These are phyloP conservation scores for Grallaria varia DNA, from an alignment of 2,113 vertebrate genomes.

Conservation along the genomic window DNA sequence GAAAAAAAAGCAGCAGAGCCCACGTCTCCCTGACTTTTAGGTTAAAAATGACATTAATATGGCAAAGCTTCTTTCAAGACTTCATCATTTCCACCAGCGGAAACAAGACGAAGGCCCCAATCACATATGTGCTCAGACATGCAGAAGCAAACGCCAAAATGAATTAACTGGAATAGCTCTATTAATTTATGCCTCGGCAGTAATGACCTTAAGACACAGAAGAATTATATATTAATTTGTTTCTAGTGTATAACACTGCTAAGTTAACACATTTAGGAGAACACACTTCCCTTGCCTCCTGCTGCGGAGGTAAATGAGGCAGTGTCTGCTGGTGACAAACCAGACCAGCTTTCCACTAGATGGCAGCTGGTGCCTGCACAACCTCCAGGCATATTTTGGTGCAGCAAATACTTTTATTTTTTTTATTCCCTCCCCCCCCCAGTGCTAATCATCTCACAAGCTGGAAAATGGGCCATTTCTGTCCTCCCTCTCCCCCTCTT, in stretches of 20 bases:
- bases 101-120: slow-evolving; percentile 7
- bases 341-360: slow-evolving; percentile 64
- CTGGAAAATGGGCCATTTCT: slow-evolving; percentile 65
- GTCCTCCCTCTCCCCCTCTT: slow-evolving; percentile 34
- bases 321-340: neutral
- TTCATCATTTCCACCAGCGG: neutral
- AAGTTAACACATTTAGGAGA: slow-evolving; percentile 71
- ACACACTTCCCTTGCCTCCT: slow-evolving; percentile 53
- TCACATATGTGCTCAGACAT: slow-evolving; percentile 66
- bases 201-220: slow-evolving; percentile 77
- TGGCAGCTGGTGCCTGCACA: slow-evolving; percentile 75
- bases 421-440: no score
- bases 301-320: slow-evolving; percentile 70
- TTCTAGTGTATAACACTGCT: slow-evolving; percentile 62
- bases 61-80: slow-evolving; percentile 29
- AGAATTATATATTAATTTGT: slow-evolving; percentile 78
- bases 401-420: slow-evolving; percentile 33
- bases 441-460: slow-evolving; percentile 55
- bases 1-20: neutral
- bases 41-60: slow-evolving; percentile 46
- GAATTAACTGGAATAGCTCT: slow-evolving; percentile 71
- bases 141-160: slow-evolving; percentile 68
- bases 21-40: neutral
- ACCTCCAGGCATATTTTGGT: neutral
- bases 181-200: slow-evolving; percentile 75